Evolutionary conservation across 37 sponge, comb jelly and placozoan genomes (phyloP), one percentile per base, ranked within the genome.

Genomic region (Tethya wilhelma): DNA sequence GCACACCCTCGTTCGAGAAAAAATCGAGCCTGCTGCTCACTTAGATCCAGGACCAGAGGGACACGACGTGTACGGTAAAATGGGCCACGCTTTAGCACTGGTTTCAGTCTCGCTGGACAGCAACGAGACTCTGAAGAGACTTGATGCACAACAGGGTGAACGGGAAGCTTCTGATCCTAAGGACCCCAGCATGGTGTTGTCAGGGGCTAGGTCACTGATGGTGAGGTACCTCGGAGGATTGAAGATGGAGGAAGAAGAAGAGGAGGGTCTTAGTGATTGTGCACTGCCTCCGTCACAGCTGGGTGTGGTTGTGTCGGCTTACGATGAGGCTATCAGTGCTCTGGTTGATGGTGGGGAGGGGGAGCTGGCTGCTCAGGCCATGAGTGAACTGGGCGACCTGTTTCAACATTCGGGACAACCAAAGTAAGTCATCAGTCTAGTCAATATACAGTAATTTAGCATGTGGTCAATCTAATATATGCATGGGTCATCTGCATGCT

Each of bases 361-460:
- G 32, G 80, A 73, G 32, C 77, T 90, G 4, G 53, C 59, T 5
- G 62, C 68, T 0, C 82, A 86, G 63, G 85, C 84, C 31, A 73
- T 95, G 71, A 84, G 78, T 38, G 91, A 88, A 56, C 77, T 90
- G 22, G 95, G 89, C 7, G 75, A 87, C 32, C 59, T 87, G 17
- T 46, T 67, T 36, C 74, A 53, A 43, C 70, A 81, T 49, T 39
- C 78, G 30, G 82, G 79, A 14, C 73, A 87, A 49, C 40, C 44
- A 14, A 93, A 77, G 93, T 88, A 34, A 83, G 85, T 25, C 32
- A 32, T 20, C 12, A 7, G n/a, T 29, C 22, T 8, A 44, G 36
- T 67, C 59, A 81, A 53, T 66, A 32, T 14, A n/a, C 14, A 4
- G 20, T 2, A 30, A 63, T 64, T 60, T 42, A 25, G n/a, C 33